Evolutionary conservation across 2,888 invertebrate species (phyloP), one percentile per base, ranked within the genome.

Genomic region (Zygothrica quintamaculata): DNA sequence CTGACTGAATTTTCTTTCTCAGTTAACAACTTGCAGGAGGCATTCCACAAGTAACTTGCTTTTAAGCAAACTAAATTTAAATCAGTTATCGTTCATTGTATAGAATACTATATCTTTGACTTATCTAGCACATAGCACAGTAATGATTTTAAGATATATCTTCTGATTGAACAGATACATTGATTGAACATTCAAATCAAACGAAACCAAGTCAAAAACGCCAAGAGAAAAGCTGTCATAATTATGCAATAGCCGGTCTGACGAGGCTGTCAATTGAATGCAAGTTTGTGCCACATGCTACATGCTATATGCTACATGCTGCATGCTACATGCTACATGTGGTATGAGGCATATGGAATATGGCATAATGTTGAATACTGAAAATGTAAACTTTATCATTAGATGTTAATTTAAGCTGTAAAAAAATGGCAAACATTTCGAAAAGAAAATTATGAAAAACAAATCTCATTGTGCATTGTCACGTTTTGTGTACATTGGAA

Each of bases 231-330:
- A 74, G 73, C 77, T 56, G 65, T 64, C 64, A 78, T 59, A 75
- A 75, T 80, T 84, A 73, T 65, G 85, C 85, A 80, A 82, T 33
- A 75, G 16, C 65, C 61, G 66, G 73, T 72, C 73, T 53, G 81
- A 74, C 77, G 43, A 16, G 72, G 53, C 57, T 66, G 61, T 68
- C 50, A 57, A 65, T 58, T 46, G 47, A 40, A 42, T 44, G 36
- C 26, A 43, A 16, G 59, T 15, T 18, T 12, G 42, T 40, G 31
- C 9, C 31, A 18, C 56, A 62, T 56, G 11, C 50, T 5, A 22
- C 18, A 22, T 22, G 18, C 18, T 5, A 22, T 5, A 22, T 22
- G 18, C 40, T 22, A 26, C 46, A 37, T 40, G 31, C 9, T 25
- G 12, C 56, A 62, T 56, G 11, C 50, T 5, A 22, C 18, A 22